phyloP scores from a whole-genome alignment of 2,797 vertebrate genomes.

The Psittacula echo region DNA sequence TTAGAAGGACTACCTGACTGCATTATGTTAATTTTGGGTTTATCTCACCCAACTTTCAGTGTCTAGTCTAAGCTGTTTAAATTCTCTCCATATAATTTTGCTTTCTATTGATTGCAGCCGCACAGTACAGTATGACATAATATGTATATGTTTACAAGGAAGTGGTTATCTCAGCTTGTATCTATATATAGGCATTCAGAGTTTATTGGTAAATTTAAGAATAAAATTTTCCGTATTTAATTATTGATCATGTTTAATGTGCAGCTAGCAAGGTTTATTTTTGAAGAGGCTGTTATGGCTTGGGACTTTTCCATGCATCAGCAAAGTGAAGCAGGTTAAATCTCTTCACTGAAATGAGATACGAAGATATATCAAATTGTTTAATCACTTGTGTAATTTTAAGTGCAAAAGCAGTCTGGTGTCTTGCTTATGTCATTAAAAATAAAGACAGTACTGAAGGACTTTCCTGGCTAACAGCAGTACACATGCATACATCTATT shows the following conservation, averaged over 20 bases:
- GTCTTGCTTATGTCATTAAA: not conserved
- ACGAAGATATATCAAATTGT: not conserved
- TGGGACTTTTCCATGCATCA: not conserved
- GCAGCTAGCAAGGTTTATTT: not conserved
- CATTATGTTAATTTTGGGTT: not conserved
- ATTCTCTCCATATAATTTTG: not conserved
- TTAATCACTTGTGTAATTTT: not conserved
- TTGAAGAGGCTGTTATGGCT: not conserved
- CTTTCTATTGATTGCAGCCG: not conserved
- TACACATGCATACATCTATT: not conserved
- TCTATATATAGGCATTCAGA: not conserved
- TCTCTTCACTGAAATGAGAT: not conserved
- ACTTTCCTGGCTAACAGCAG: not conserved
- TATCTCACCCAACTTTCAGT: not conserved
- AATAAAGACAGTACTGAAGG: not conserved
- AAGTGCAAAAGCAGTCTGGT: not conserved
- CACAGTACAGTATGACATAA: not conserved
- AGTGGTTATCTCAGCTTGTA: not conserved
- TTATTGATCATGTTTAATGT: not conserved
- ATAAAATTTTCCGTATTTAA: not conserved
- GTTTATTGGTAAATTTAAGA: not conserved
- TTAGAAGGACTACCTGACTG: not conserved
- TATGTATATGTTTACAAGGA: not conserved
- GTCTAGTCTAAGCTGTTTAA: not conserved
- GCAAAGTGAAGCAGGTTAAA: not conserved